Percentiles rank a stretch among this genome's conserved stretches.
Conservation (phyloP, 2,888 invertebrate genomes). For the Parapristionchus giblindavisi region DNA sequence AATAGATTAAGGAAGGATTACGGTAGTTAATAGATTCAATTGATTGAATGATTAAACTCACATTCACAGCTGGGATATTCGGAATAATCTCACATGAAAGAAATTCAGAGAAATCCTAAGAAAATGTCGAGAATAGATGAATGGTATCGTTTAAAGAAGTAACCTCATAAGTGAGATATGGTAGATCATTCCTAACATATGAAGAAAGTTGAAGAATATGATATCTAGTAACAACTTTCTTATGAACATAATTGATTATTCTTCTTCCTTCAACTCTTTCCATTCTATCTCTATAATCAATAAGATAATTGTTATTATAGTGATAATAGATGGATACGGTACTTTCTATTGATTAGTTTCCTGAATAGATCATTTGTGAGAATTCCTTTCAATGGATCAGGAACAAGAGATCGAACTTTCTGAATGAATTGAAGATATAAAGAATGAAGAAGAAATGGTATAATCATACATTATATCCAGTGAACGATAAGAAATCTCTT, state of each 20-base stretch:
- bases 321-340: background rate
- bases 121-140: background rate
- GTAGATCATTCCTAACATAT: background rate
- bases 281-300: background rate
- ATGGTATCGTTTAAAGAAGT: background rate
- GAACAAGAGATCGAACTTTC: constrained; percentile 13
- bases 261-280: constrained; percentile 5
- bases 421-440: background rate
- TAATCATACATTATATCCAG: background rate
- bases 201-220: background rate
- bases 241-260: constrained; percentile 9
- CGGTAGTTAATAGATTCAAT: background rate
- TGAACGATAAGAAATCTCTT: background rate
- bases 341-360: background rate
- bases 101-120: constrained; percentile 7
- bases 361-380: constrained; percentile 16
- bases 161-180: constrained; percentile 14
- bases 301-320: too few species aligned
- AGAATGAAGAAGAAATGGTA: background rate
- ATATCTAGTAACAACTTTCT: background rate
- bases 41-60: background rate
- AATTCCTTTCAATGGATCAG: background rate
- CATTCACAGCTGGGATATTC: background rate
- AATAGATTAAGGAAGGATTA: background rate
- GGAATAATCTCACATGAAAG: constrained; percentile 12